Conservation (phyloP, 2,888 invertebrate genomes). For the Rambutsinella grinnellia region DNA sequence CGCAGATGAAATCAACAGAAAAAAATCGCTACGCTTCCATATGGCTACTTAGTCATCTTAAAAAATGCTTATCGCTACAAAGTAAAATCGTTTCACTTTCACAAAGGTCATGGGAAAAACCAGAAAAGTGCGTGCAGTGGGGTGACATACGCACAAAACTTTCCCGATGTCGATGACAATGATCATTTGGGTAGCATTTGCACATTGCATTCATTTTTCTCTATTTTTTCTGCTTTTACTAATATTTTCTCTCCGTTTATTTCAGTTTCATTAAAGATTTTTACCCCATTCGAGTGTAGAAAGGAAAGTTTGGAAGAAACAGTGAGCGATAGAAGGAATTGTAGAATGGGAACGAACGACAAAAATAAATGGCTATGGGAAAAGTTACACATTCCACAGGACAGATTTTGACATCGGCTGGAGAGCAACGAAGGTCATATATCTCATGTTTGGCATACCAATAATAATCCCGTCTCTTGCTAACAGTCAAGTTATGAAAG, state of each 20-base stretch:
- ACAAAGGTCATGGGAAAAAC: too few relatives aligned
- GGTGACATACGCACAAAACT: too few relatives aligned
- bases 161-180: too few relatives aligned
- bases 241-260: neutral
- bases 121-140: too few relatives aligned
- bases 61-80: too few relatives aligned
- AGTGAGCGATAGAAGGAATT: neutral
- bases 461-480: constrained; percentile 18
- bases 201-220: too few relatives aligned
- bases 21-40: constrained; percentile 14
- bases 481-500: neutral
- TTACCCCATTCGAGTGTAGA: too few relatives aligned
- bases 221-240: too few relatives aligned
- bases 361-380: constrained; percentile 42
- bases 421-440: constrained; percentile 15
- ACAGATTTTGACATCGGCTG: constrained; percentile 30
- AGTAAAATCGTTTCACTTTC: too few relatives aligned
- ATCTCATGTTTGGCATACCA: constrained; percentile 36
- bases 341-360: constrained; percentile 10
- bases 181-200: too few relatives aligned
- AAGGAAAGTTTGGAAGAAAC: neutral
- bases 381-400: constrained; percentile 41
- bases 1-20: constrained; percentile 40
- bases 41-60: constrained; percentile 12
- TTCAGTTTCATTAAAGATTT: too few relatives aligned